A percentile compares a stretch with the other conserved stretches of the same genome.
These are phyloP conservation scores for Amblyopsis rosae DNA, from an alignment of 2,113 vertebrate species.

Conservation along the genomic window DNA sequence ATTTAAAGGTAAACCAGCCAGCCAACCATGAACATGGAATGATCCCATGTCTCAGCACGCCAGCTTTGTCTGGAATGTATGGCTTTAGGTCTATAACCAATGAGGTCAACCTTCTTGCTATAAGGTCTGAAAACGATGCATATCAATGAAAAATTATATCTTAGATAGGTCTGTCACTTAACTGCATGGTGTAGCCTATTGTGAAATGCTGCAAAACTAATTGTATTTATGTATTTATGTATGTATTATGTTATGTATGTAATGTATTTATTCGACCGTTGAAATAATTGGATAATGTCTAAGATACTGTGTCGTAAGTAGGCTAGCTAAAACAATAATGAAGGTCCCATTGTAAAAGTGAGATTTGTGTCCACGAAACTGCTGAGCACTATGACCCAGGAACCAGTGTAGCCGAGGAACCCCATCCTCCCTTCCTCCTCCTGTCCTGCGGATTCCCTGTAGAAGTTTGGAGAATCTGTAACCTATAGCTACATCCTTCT, in stretches of 20 bases:
- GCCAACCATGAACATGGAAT: not conserved
- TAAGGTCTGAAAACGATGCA: not conserved
- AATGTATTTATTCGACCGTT: no score
- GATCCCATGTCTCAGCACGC: constrained; percentile 16
- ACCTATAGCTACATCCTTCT: not conserved
- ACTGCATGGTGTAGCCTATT: no score
- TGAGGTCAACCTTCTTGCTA: not conserved
- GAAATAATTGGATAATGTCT: no score
- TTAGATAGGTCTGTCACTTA: no score
- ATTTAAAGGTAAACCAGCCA: no score
- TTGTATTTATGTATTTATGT: no score
- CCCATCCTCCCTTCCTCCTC: not conserved
- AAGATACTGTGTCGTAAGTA: no score
- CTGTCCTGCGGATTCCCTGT: not conserved
- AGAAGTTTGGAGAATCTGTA: constrained; percentile 4
- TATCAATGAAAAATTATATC: not conserved
- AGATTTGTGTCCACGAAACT: not conserved
- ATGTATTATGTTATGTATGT: no score
- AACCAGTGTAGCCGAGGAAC: not conserved
- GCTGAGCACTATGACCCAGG: constrained; percentile 40
- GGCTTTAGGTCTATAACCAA: not conserved
- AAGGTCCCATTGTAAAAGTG: not conserved
- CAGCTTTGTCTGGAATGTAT: constrained; percentile 31
- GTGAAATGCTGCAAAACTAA: no score
- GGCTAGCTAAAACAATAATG: no score